These are phyloP conservation scores for Dipodomys ordii DNA, from an alignment of 2,113 vertebrate species.

Conservation along the genomic window DNA sequence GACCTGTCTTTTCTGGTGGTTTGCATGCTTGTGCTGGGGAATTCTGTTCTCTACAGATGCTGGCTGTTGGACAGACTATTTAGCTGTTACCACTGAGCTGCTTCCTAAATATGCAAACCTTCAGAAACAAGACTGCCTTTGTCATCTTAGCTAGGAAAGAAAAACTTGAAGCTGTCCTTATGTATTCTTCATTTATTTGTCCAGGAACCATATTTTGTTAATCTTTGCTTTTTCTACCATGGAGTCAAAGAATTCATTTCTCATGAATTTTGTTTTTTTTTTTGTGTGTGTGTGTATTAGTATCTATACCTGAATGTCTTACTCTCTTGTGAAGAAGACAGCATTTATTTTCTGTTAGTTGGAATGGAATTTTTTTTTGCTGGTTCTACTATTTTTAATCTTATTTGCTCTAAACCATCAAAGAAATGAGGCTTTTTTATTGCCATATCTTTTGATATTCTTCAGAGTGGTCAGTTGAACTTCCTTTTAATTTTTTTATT, in stretches of 20 bases:
- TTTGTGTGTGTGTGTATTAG: constrained; percentile 18
- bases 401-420: constrained; percentile 42
- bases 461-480: constrained; percentile 35
- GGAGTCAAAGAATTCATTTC: constrained; percentile 37
- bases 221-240: neutral
- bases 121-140: constrained; percentile 23
- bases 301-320: neutral
- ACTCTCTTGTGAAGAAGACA: constrained; percentile 53
- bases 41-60: neutral
- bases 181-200: neutral
- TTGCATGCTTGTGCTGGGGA: neutral
- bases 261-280: constrained; percentile 23
- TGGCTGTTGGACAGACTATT: constrained; percentile 1
- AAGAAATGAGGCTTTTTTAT: constrained; percentile 16
- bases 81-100: neutral
- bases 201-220: neutral
- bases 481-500: neutral
- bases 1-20: constrained; percentile 57
- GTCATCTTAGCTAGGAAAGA: neutral
- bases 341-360: constrained; percentile 52
- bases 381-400: constrained; percentile 5
- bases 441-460: neutral
- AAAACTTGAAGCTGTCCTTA: constrained; percentile 25
- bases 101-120: constrained; percentile 35
- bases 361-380: constrained; percentile 37